Evolutionary conservation across 2,888 invertebrate genomes (phyloP).

Genomic region (Synanthedon tipuliformis): DNA sequence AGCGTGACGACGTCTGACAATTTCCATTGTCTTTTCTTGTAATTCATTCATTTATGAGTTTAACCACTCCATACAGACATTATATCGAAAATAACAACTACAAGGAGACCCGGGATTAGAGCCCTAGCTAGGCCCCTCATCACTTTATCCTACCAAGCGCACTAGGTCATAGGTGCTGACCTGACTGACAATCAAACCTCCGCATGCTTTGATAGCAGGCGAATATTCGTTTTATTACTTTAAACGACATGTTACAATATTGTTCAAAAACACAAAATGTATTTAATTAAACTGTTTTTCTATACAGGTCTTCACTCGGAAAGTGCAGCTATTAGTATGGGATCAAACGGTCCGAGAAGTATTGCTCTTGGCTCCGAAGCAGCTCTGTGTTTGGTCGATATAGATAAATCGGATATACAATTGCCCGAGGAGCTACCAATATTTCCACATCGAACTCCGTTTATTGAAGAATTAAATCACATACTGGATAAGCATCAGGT

Average conservation of each 20-base stretch:
- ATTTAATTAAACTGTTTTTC: not conserved
- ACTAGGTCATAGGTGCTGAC: not conserved
- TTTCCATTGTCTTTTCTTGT: no score
- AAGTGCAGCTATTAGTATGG: constrained; percentile 47
- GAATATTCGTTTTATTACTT: no score
- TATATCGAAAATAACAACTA: no score
- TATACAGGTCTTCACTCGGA: constrained; percentile 72
- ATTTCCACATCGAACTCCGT: constrained; percentile 90
- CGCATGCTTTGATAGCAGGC: no score
- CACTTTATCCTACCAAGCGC: no score
- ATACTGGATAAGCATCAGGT: constrained; percentile 79
- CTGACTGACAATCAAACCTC: not conserved
- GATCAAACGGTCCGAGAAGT: constrained; percentile 50
- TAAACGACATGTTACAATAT: no score
- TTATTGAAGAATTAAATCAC: constrained; percentile 85
- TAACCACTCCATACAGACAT: no score
- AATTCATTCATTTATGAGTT: no score
- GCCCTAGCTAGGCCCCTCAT: no score
- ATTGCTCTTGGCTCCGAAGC: constrained; percentile 82
- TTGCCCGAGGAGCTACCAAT: constrained; percentile 94
- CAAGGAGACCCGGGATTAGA: no score
- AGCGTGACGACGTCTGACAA: no score
- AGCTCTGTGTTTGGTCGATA: constrained; percentile 94
- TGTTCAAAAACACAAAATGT: not conserved
- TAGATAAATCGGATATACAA: constrained; percentile 92